These are phyloP conservation scores for Cosmopolites sordidus DNA, from an alignment of 2,888 invertebrate species.

Conservation along the genomic window DNA sequence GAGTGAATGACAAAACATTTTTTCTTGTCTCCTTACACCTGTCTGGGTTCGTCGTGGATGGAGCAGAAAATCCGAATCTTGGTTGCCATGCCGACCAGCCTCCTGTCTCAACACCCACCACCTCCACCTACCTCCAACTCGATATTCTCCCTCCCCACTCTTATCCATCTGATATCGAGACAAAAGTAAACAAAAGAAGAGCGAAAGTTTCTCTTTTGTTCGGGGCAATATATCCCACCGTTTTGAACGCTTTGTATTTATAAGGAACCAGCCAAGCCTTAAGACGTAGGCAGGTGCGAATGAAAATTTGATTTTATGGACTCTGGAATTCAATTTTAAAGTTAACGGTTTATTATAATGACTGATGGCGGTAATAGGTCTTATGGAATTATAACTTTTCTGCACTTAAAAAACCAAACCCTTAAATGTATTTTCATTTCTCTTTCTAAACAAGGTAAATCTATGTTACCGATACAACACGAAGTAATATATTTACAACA, in stretches of 20 bases:
- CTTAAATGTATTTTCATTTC: too few species aligned
- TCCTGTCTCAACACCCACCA: conserved; percentile 5
- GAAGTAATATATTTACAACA: too few species aligned
- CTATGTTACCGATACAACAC: too few species aligned
- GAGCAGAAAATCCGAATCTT: conserved; percentile 14
- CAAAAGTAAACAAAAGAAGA: conserved; percentile 20
- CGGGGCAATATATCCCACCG: conserved; percentile 7
- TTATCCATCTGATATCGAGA: conserved; percentile 10
- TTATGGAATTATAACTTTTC: too few species aligned
- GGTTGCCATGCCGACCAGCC: conserved; percentile 15
- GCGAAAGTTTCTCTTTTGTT: conserved; percentile 17
- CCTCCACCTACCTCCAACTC: neutral
- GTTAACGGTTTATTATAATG: too few species aligned
- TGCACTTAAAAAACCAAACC: too few species aligned
- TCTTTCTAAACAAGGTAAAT: too few species aligned
- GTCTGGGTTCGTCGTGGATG: conserved; percentile 5
- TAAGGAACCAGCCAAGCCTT: neutral
- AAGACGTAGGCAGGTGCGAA: neutral
- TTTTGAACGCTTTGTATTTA: conserved; percentile 3
- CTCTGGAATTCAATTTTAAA: neutral
- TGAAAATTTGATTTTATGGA: neutral
- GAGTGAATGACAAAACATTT: conserved; percentile 9
- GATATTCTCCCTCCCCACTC: neutral
- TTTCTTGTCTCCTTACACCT: conserved; percentile 11
- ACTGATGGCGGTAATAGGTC: too few species aligned